Base-by-base conservation (phyloP, 1,140 invertebrate genomes). In the Nylanderia fulva region DNA sequence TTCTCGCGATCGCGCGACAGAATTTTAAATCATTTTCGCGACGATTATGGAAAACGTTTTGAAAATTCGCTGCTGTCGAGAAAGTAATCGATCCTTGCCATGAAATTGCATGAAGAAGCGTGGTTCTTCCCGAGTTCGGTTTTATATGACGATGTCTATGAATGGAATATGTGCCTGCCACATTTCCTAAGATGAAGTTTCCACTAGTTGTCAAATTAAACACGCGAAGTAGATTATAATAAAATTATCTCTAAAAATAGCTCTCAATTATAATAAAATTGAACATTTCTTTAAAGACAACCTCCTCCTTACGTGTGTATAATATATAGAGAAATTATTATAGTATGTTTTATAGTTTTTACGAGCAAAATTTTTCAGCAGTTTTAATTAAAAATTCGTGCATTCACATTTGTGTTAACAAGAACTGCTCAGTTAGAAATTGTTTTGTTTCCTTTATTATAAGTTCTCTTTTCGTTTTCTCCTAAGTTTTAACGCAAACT, bases 371-470 rank as follows among this genome's bases (percentile, higher is more conserved):
- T 61, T 27, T 61, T 61, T 0, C 29, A 27, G 15, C 58, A 27
- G 6, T 27, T 61, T 61, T 27, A 61, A 27, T 15, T 61, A 29
- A 61, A 61, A 18, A 61, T 61, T 61, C 24, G 58, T 61, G 6
- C 24, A 6, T 27, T 61, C 24, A 15, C 5, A 29, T 6, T 24
- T 61, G 29, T 42, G 42, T 42, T 13, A 13, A 29, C 5, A n/a
- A 52, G 48, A 71, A 45, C 45, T n/a, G 6, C 18, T 8, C 45
- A 29, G 45, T 71, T 52, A 29, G 54, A 52, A 71, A 71, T 54
- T 71, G 45, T 71, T 71, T 71, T 29, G 27, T 45, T 52, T 52
- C 45, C 5, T 71, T 71, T 52, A 71, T 71, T 71, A 71, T 71
- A 71, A 71, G 45, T 71, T 71, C 4, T 7, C 1, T 18, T 24